Evolutionary conservation across 30 jellyfish, hydroid and myxozoan species (phyloP), one percentile per base, ranked within the genome.

Genomic region (Rhopilema esculentum): DNA sequence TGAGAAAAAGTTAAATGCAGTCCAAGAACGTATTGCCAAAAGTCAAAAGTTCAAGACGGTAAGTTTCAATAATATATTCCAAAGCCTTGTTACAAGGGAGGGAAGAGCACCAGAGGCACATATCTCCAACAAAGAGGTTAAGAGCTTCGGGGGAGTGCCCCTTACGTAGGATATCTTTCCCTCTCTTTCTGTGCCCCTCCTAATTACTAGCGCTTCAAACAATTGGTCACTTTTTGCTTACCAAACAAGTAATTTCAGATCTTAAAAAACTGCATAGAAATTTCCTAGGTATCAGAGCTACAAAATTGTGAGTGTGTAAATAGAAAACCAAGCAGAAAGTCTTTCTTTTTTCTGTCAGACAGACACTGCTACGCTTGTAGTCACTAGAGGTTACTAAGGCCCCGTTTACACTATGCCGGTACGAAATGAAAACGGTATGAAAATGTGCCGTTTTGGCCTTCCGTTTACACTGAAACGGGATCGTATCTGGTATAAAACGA

Each of bases 321-420:
- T 40, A 40, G 57, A 40, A 40, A 40, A 40, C 57, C 12, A 40
- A 40, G 57, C 12, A 2, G 57, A 40, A 12, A 6, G 57, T 40
- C 57, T 40, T 12, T 40, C 57, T 40, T 40, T 40, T 40, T 40
- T 40, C 57, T 40, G 9, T 40, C 9, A 40, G 12, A 2, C 12
- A 40, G n/a, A n/a, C n/a, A n/a, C n/a, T n/a, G n/a, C n/a, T n/a
- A n/a, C n/a, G n/a, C n/a, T n/a, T 40, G 57, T 40, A 40, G 57
- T 6, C 57, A 40, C 57, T 12, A 40, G 57, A 40, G 57, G 57
- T 40, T 40, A 40, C 57, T 40, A 40, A 2, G 57, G 84, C 72
- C 29, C 66, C 84, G 61, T 72, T 0, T 31, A 30, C 84, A 0
- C 84, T 72, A 72, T 72, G 70, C 84, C 73, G 72, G 67, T n/a